A percentile compares a stretch with the other conserved stretches of the same genome.
Conservation (phyloP, 2,888 invertebrate genomes). For the Eudasyphora cyanicolor region DNA sequence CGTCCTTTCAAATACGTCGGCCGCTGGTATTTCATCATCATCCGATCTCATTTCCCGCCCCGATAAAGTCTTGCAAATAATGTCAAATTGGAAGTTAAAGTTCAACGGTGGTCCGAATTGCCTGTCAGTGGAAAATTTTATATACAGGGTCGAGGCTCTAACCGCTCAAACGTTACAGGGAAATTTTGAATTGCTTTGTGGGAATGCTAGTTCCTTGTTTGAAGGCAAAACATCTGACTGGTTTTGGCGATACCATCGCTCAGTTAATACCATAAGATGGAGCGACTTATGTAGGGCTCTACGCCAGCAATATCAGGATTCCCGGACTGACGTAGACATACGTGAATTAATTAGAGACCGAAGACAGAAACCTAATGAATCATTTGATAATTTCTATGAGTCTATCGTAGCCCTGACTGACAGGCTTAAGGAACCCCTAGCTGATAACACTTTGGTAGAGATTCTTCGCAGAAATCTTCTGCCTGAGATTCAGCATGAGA, state of each 20-base stretch:
- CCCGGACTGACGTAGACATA: constrained; percentile 28
- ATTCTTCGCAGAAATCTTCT: constrained; percentile 29
- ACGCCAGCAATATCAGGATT: constrained; percentile 34
- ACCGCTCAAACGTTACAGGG: constrained; percentile 13
- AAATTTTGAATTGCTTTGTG: background rate
- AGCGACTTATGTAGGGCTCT: constrained; percentile 27
- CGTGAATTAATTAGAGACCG: constrained; percentile 36
- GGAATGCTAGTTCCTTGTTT: background rate
- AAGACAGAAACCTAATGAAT: constrained; percentile 32
- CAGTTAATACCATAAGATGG: constrained; percentile 1
- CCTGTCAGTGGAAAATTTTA: constrained; percentile 13
- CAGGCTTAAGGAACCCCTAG: background rate
- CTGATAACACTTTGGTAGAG: constrained; percentile 7
- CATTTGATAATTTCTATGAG: constrained; percentile 42
- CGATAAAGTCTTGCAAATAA: constrained; percentile 17
- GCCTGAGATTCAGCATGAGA: constrained; percentile 10
- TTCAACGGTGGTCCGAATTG: background rate
- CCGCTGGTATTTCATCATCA: background rate
- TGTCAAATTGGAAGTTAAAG: constrained; percentile 25
- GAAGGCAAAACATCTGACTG: constrained; percentile 24
- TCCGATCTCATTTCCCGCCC: background rate
- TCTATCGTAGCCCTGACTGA: constrained; percentile 35
- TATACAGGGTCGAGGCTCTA: constrained; percentile 23
- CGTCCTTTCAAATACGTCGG: too few species aligned
- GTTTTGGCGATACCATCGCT: constrained; percentile 28